Evolutionary conservation across 1,140 invertebrate species (phyloP).

Genomic region (Periplaneta americana): DNA sequence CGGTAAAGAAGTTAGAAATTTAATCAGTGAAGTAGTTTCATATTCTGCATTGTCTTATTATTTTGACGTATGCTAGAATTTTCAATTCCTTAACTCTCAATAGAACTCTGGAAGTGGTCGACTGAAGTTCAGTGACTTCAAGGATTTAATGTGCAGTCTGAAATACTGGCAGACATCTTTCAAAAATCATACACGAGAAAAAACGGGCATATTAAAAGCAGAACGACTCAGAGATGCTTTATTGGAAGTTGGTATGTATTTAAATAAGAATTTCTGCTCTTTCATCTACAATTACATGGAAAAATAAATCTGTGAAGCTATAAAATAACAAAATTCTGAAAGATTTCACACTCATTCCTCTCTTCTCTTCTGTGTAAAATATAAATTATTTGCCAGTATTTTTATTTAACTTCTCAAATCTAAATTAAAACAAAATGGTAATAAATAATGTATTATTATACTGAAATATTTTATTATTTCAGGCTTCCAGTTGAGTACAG

Average conservation of each 20-base stretch:
- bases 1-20: no score
- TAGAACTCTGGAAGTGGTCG: slow-evolving; percentile 75
- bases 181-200: slow-evolving; percentile 85
- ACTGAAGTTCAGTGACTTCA: slow-evolving; percentile 81
- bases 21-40: no score
- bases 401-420: no score
- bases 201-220: slow-evolving; percentile 82
- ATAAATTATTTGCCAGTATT: no score
- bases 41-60: no score
- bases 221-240: slow-evolving; percentile 81
- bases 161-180: slow-evolving; percentile 90
- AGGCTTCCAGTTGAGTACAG: slow-evolving; percentile 80
- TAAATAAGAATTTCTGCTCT: not conserved
- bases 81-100: slow-evolving; percentile 4
- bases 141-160: slow-evolving; percentile 86
- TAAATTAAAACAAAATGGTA: no score
- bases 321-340: not conserved
- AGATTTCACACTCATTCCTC: not conserved
- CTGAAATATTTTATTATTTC: slow-evolving; percentile 22
- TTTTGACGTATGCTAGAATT: no score
- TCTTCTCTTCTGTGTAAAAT: no score
- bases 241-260: slow-evolving; percentile 63
- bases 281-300: no score
- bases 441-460: no score
- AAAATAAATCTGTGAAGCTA: no score